These are phyloP conservation scores for Tragulus kanchil DNA, from an alignment of 2,113 vertebrate species.

Conservation along the genomic window DNA sequence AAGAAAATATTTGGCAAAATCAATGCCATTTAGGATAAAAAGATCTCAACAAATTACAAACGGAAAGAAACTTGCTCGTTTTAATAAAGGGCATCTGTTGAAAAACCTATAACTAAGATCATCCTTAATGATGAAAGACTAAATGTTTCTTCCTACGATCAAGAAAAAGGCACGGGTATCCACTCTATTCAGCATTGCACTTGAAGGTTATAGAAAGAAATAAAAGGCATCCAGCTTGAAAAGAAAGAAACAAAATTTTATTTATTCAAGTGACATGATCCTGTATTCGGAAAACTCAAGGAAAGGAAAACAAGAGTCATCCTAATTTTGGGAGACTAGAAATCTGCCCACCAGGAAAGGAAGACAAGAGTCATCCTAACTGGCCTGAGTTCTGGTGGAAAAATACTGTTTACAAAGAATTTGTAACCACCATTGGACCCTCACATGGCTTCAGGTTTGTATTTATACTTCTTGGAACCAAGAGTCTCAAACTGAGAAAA, in stretches of 20 bases:
- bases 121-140: conserved; percentile 17
- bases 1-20: conserved; percentile 12
- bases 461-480: not conserved
- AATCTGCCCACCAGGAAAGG: not conserved
- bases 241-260: not conserved
- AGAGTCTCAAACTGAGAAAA: not conserved
- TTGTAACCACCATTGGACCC: not conserved
- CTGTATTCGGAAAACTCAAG: not conserved
- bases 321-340: not conserved
- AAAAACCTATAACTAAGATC: not conserved
- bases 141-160: not conserved
- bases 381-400: not conserved
- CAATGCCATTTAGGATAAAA: not conserved
- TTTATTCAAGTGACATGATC: conserved; percentile 9
- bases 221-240: not conserved
- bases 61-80: not conserved
- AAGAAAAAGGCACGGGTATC: not conserved
- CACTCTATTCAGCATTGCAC: not conserved
- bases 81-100: not conserved
- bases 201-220: not conserved
- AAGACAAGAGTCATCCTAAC: not conserved
- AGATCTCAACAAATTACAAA: not conserved
- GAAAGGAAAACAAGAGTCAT: too few relatives aligned
- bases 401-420: not conserved
- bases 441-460: not conserved